A percentile compares a stretch with the other conserved stretches of the same genome.
Evolutionary conservation across 2,888 invertebrate genomes (phyloP).

Genomic region (Calameuta filiformis): DNA sequence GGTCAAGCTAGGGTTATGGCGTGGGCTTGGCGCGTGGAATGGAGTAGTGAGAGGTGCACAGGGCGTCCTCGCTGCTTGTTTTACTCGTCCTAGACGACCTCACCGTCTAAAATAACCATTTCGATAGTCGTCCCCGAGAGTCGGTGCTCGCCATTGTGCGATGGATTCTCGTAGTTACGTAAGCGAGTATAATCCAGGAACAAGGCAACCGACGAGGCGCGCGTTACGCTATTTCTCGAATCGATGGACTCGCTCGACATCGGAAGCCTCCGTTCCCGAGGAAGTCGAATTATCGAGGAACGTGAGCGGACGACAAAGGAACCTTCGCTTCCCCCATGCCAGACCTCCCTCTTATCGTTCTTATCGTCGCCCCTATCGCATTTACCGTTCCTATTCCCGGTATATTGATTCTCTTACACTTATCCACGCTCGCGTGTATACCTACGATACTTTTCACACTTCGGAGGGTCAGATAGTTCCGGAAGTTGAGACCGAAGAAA

Average conservation of each 20-base stretch:
- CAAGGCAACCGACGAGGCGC: not conserved
- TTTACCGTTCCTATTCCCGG: not conserved
- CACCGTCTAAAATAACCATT: slow-evolving; percentile 59
- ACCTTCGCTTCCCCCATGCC: not conserved
- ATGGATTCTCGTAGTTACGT: not conserved
- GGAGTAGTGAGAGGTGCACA: slow-evolving; percentile 41
- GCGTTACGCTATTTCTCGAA: not conserved
- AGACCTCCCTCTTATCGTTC: not conserved
- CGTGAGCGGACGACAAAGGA: not conserved
- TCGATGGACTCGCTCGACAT: not conserved
- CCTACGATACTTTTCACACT: not conserved
- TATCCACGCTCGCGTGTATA: not conserved
- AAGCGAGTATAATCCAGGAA: not conserved
- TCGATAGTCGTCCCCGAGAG: slow-evolving; percentile 37
- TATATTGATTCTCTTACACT: not conserved
- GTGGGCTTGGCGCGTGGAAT: slow-evolving; percentile 38
- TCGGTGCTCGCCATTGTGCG: slow-evolving; percentile 21
- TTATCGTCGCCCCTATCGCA: not conserved
- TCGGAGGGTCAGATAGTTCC: not conserved
- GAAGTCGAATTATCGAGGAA: not conserved
- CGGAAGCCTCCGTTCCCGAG: not conserved
- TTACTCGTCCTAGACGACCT: slow-evolving; percentile 60
- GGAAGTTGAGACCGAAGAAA: not conserved
- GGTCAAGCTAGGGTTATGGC: slow-evolving; percentile 49
- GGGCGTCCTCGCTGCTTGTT: slow-evolving; percentile 58